These are phyloP conservation scores for Yponomeuta sedellus DNA, from an alignment of 2,888 invertebrate species.

Conservation along the genomic window DNA sequence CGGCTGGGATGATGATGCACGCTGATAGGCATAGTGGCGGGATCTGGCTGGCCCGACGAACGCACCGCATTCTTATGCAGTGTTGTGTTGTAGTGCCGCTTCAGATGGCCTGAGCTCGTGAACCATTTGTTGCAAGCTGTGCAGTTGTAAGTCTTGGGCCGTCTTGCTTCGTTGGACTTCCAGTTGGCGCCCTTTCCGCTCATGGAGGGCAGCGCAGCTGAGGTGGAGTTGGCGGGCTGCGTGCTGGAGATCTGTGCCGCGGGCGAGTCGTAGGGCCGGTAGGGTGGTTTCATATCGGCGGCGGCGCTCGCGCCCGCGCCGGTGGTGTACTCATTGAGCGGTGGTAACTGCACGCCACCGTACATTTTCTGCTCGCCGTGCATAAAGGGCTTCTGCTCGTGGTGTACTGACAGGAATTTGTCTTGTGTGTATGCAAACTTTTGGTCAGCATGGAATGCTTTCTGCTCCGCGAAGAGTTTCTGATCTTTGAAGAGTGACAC, in stretches of 20 bases:
- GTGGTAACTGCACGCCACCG: slow-evolving; percentile 71
- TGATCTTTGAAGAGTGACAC: slow-evolving; percentile 70
- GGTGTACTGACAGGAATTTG: slow-evolving; percentile 67
- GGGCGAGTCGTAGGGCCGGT: slow-evolving; percentile 81
- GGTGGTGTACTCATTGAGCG: slow-evolving; percentile 68
- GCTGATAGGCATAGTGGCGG: slow-evolving; percentile 89
- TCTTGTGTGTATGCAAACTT: slow-evolving; percentile 68
- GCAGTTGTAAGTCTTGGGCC: slow-evolving; percentile 95
- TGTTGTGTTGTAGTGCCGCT: slow-evolving; percentile 94
- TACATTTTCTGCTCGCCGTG: slow-evolving; percentile 75
- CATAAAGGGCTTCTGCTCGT: slow-evolving; percentile 70
- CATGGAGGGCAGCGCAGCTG: slow-evolving; percentile 68
- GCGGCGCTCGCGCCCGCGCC: slow-evolving; percentile 68
- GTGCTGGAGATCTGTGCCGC: slow-evolving; percentile 80
- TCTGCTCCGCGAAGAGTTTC: slow-evolving; percentile 70
- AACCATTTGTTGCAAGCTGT: slow-evolving; percentile 97
- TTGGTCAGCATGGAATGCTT: slow-evolving; percentile 63
- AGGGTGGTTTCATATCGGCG: slow-evolving; percentile 75
- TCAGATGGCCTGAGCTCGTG: slow-evolving; percentile 93
- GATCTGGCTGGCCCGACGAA: slow-evolving; percentile 90
- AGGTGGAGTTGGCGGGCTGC: slow-evolving; percentile 77
- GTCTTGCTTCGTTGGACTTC: slow-evolving; percentile 93
- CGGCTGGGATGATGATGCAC: slow-evolving; percentile 89
- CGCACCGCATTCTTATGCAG: slow-evolving; percentile 93
- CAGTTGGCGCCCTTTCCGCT: slow-evolving; percentile 85